phyloP scores from a whole-genome alignment of 2,888 invertebrate genomes.

The Psococerastis gibbosa region DNA sequence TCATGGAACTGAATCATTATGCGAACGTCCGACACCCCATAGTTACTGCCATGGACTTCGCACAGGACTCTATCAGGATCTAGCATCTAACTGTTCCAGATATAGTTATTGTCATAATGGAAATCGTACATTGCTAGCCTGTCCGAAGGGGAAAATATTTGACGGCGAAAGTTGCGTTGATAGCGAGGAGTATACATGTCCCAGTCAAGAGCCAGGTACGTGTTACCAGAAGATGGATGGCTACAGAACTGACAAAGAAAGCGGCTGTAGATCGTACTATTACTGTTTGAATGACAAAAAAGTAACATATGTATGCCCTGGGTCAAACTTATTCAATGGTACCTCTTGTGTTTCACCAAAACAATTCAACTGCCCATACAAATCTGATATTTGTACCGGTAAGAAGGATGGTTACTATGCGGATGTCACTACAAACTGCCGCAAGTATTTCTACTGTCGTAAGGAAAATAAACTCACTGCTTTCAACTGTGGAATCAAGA shows the following conservation, averaged over 20 bases:
- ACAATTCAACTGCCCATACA: slow-evolving; percentile 24
- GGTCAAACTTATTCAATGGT: slow-evolving; percentile 34
- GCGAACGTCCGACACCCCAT: slow-evolving; percentile 17
- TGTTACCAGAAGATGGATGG: slow-evolving; percentile 35
- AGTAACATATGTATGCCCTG: slow-evolving; percentile 36
- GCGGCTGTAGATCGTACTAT: slow-evolving; percentile 38
- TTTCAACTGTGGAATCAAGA: slow-evolving; percentile 34
- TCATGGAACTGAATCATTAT: slow-evolving; percentile 17
- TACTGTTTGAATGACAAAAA: slow-evolving; percentile 35
- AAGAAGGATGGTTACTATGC: slow-evolving; percentile 35
- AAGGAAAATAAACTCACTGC: slow-evolving; percentile 34
- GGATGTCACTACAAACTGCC: slow-evolving; percentile 33
- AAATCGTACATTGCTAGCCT: slow-evolving; percentile 27
- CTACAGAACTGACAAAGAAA: slow-evolving; percentile 29
- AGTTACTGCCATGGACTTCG: slow-evolving; percentile 20
- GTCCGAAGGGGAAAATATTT: slow-evolving; percentile 27
- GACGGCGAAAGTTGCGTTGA: slow-evolving; percentile 30
- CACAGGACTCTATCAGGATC: slow-evolving; percentile 29
- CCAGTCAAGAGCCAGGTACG: slow-evolving; percentile 25
- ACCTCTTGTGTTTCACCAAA: slow-evolving; percentile 28
- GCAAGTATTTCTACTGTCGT: slow-evolving; percentile 38
- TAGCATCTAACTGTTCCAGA: slow-evolving; percentile 28
- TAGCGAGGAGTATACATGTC: slow-evolving; percentile 27
- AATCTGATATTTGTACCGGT: slow-evolving; percentile 30
- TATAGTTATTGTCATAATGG: slow-evolving; percentile 32